Conservation (phyloP, 2,888 invertebrate species). For the Miltochrista miniata region DNA sequence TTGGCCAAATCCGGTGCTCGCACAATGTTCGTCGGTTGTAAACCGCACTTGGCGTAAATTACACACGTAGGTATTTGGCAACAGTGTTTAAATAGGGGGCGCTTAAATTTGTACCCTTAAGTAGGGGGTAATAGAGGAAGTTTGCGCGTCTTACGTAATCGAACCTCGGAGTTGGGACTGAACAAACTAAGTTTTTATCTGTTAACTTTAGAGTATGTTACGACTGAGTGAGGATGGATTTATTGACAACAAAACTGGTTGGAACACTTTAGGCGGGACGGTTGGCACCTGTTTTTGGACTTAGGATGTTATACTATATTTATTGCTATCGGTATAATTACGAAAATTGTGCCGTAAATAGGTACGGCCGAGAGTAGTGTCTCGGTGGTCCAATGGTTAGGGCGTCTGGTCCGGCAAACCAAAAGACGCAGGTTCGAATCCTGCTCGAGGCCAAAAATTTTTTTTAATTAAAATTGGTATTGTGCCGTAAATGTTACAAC, state of each 20-base stretch:
- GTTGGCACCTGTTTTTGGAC: conserved; percentile 26
- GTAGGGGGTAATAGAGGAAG: conserved; percentile 70
- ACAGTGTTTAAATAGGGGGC: conserved; percentile 67
- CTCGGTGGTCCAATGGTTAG: too few species aligned
- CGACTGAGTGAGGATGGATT: conserved; percentile 57
- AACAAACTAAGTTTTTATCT: conserved; percentile 72
- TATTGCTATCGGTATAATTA: too few species aligned
- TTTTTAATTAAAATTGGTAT: too few species aligned
- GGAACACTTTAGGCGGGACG: conserved; percentile 20
- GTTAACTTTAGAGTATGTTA: conserved; percentile 62
- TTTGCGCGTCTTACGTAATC: conserved; percentile 67
- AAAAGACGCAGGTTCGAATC: too few species aligned
- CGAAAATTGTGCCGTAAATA: too few species aligned
- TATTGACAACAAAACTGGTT: conserved; percentile 57
- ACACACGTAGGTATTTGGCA: conserved; percentile 67
- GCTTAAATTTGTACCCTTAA: conserved; percentile 60
- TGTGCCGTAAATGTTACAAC: too few species aligned
- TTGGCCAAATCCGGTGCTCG: conserved; percentile 37
- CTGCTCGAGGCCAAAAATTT: too few species aligned
- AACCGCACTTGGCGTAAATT: conserved; percentile 69
- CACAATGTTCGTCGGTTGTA: conserved; percentile 51
- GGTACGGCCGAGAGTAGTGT: too few species aligned
- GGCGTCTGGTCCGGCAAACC: too few species aligned
- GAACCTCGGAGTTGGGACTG: conserved; percentile 52
- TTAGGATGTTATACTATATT: background rate